A percentile compares a stretch with the other conserved stretches of the same genome.
Conservation (phyloP, 2,888 invertebrate species). For the Spilosoma lubricipeda region DNA sequence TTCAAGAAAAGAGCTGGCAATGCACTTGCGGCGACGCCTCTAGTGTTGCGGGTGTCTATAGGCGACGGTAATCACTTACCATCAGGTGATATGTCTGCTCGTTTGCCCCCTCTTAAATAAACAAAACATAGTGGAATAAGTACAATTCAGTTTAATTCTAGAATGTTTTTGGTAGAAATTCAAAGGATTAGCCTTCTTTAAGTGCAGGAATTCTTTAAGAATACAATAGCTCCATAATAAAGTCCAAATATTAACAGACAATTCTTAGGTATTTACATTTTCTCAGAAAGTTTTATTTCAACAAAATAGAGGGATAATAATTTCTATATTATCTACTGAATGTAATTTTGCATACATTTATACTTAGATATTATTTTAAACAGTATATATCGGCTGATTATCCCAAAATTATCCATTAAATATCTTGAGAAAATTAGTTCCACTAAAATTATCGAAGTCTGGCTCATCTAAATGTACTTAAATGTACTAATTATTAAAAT, state of each 20-base stretch:
- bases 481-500: constrained; percentile 23
- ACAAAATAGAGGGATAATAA: neutral
- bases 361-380: constrained; percentile 4
- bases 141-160: too few species aligned
- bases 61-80: too few species aligned
- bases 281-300: neutral
- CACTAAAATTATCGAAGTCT: constrained; percentile 37
- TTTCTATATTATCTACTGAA: neutral
- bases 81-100: too few species aligned
- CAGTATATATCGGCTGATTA: constrained; percentile 14
- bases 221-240: too few species aligned
- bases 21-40: too few species aligned
- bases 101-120: too few species aligned
- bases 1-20: too few species aligned
- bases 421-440: constrained; percentile 23
- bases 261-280: neutral
- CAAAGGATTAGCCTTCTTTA: too few species aligned
- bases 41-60: too few species aligned
- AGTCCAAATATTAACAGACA: neutral
- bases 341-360: constrained; percentile 5
- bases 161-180: too few species aligned
- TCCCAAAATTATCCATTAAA: constrained; percentile 24
- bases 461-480: constrained; percentile 28
- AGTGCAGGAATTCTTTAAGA: too few species aligned
- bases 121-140: too few species aligned